These are phyloP conservation scores for Andrena cerasifolii DNA, from an alignment of 1,140 invertebrate species.

Conservation along the genomic window DNA sequence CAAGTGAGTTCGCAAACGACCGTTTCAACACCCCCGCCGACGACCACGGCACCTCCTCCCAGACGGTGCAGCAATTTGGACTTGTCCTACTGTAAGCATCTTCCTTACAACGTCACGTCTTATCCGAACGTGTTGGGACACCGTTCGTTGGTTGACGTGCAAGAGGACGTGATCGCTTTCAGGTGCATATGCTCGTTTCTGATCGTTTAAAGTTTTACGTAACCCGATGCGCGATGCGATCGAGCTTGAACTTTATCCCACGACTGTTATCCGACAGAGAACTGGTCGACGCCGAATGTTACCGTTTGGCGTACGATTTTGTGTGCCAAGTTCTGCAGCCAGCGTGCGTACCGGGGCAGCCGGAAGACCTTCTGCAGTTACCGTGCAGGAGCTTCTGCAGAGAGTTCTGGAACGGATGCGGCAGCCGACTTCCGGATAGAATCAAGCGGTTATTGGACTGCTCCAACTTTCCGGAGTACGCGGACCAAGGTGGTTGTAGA, in stretches of 20 bases:
- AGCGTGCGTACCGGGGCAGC: constrained; percentile 83
- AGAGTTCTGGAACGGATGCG: constrained; percentile 92
- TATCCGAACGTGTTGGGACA: constrained; percentile 92
- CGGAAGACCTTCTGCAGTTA: constrained; percentile 84
- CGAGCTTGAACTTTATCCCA: neutral
- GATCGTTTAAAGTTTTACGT: too few species aligned
- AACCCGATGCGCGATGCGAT: neutral
- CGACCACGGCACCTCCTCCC: constrained; percentile 82
- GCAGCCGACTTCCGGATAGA: constrained; percentile 86
- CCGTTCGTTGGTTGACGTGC: constrained; percentile 85
- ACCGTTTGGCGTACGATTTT: constrained; percentile 91
- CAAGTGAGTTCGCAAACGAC: constrained; percentile 83
- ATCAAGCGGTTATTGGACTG: constrained; percentile 90
- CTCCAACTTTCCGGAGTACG: constrained; percentile 90
- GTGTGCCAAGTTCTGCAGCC: constrained; percentile 93
- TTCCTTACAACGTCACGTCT: constrained; percentile 90
- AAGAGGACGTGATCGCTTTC: constrained; percentile 91
- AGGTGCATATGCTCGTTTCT: constrained; percentile 77
- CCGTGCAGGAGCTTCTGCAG: constrained; percentile 93
- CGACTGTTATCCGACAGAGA: constrained; percentile 83
- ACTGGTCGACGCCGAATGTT: constrained; percentile 94
- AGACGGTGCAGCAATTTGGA: constrained; percentile 87
- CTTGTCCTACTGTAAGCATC: constrained; percentile 87
- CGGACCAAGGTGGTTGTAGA: constrained; percentile 87
- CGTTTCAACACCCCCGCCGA: constrained; percentile 82